A percentile compares a stretch with the other conserved stretches of the same genome.
Evolutionary conservation across 2,113 vertebrate genomes (phyloP).

Genomic region (Benitochromis conjunctus): DNA sequence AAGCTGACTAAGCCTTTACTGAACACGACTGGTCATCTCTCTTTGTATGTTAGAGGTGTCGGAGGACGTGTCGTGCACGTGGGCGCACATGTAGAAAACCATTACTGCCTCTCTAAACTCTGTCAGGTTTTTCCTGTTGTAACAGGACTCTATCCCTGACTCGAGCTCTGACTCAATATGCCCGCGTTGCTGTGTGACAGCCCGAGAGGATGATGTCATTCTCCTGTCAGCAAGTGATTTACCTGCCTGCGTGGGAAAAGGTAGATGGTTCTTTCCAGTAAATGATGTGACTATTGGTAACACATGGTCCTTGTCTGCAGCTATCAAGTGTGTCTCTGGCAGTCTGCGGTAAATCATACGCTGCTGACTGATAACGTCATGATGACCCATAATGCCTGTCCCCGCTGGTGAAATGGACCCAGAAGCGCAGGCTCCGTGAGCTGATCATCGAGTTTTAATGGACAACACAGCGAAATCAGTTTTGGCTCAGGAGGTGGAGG

Average conservation of each 20-base stretch:
- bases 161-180: slow-evolving; percentile 13
- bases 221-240: slow-evolving; percentile 27
- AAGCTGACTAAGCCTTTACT: slow-evolving; percentile 62
- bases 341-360: slow-evolving; percentile 44
- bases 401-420: slow-evolving; percentile 21
- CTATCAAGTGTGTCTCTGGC: background rate
- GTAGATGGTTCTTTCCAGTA: slow-evolving; percentile 11
- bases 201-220: slow-evolving; percentile 38
- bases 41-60: background rate
- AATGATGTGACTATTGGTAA: slow-evolving; percentile 23
- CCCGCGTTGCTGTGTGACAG: background rate
- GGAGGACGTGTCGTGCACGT: background rate
- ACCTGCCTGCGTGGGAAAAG: slow-evolving; percentile 18
- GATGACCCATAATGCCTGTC: slow-evolving; percentile 37
- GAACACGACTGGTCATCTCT: slow-evolving; percentile 29
- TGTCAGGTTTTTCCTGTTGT: slow-evolving; percentile 7
- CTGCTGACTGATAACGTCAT: slow-evolving; percentile 56
- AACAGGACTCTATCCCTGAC: background rate
- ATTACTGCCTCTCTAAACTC: background rate
- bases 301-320: slow-evolving; percentile 40
- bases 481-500: background rate
- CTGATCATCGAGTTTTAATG: slow-evolving; percentile 35
- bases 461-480: background rate
- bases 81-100: background rate
- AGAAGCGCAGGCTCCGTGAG: slow-evolving; percentile 30